Percentiles rank a stretch among this genome's conserved stretches.
These are phyloP conservation scores for Ophraella communa DNA, from an alignment of 2,888 invertebrate genomes.

Conservation along the genomic window DNA sequence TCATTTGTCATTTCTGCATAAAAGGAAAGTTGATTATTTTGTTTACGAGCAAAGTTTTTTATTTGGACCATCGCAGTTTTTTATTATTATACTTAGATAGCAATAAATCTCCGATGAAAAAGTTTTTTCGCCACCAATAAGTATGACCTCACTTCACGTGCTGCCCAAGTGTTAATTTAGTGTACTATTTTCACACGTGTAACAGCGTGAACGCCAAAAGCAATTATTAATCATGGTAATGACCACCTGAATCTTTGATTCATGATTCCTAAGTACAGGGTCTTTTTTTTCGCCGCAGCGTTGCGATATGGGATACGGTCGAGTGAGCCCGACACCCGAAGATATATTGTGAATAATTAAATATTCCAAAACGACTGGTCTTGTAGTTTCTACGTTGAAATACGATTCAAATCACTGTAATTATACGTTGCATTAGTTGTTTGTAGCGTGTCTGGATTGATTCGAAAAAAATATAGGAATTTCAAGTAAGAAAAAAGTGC, in stretches of 20 bases:
- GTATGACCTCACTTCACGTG: too few species aligned
- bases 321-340: neutral
- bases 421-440: conserved; percentile 19
- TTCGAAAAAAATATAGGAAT: neutral
- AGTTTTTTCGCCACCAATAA: too few species aligned
- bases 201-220: neutral
- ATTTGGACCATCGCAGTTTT: too few species aligned
- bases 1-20: too few species aligned
- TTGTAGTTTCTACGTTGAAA: conserved; percentile 16
- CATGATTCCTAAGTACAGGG: conserved; percentile 54
- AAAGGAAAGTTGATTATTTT: too few species aligned
- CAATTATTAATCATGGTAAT: conserved; percentile 42
- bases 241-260: conserved; percentile 56
- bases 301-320: conserved; percentile 33
- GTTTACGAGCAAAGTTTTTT: too few species aligned
- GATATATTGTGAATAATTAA: conserved; percentile 8
- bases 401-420: conserved; percentile 20
- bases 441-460: conserved; percentile 6
- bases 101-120: too few species aligned
- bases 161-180: too few species aligned
- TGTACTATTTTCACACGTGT: neutral
- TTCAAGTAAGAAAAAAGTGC: too few species aligned
- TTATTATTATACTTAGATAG: too few species aligned
- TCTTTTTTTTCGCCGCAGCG: conserved; percentile 31
- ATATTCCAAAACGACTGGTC: neutral